These are phyloP conservation scores for Parotia lawesii DNA, from an alignment of 2,113 vertebrate genomes.

Conservation along the genomic window DNA sequence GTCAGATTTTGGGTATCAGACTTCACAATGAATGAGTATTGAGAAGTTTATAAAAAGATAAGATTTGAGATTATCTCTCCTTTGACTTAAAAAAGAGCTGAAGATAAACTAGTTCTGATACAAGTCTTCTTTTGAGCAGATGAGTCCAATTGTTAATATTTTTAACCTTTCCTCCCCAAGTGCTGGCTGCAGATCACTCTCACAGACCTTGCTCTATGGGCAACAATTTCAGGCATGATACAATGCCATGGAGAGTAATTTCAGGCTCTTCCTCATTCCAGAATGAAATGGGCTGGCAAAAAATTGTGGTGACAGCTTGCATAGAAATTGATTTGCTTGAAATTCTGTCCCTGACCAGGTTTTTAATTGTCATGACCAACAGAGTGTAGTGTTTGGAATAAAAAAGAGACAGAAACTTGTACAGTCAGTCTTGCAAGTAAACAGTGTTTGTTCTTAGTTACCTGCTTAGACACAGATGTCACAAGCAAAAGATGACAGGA, in stretches of 20 bases:
- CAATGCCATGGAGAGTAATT: neutral
- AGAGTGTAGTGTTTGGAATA: neutral
- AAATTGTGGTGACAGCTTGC: slow-evolving; percentile 33
- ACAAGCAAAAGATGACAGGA: neutral
- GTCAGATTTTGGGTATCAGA: neutral
- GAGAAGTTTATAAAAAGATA: neutral
- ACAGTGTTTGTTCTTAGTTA: neutral
- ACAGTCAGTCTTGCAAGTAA: neutral
- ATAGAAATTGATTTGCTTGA: slow-evolving; percentile 17
- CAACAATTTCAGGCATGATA: neutral
- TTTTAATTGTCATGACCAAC: slow-evolving; percentile 16
- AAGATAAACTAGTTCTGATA: neutral
- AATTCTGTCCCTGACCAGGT: neutral
- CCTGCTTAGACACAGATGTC: neutral
- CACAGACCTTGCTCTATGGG: neutral
- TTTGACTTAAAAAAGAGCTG: neutral
- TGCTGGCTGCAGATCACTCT: neutral
- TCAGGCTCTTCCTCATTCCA: slow-evolving; percentile 6
- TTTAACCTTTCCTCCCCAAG: neutral
- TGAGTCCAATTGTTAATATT: neutral
- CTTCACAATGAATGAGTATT: neutral
- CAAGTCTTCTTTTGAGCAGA: neutral
- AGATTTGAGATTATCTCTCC: neutral
- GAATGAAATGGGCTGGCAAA: slow-evolving; percentile 33
- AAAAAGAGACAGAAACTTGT: neutral